A percentile compares a stretch with the other conserved stretches of the same genome.
Evolutionary conservation across 2,797 vertebrate species (phyloP).

Genomic region (Amphiprion clarkii): DNA sequence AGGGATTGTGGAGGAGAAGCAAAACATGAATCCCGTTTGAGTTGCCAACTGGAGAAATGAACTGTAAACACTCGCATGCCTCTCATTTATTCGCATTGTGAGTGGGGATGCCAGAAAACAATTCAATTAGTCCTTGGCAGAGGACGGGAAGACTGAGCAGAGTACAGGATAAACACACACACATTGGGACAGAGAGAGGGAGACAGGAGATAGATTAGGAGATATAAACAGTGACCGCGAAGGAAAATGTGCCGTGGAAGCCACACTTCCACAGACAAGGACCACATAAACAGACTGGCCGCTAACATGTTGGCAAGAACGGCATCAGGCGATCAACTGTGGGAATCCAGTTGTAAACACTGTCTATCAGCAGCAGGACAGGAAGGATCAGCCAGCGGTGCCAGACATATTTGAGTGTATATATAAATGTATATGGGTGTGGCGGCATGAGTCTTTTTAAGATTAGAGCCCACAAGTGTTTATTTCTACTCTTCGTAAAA

Average conservation of each 20-base stretch:
- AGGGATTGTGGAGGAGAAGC: slow-evolving; percentile 40
- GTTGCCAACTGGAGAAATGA: slow-evolving; percentile 65
- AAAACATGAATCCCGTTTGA: slow-evolving; percentile 54
- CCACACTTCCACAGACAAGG: slow-evolving; percentile 32
- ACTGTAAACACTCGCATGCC: slow-evolving; percentile 64
- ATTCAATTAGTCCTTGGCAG: slow-evolving; percentile 73
- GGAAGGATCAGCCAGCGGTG: slow-evolving; percentile 31
- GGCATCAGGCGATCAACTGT: slow-evolving; percentile 32
- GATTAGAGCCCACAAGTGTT: slow-evolving; percentile 48
- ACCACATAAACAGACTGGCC: slow-evolving; percentile 50
- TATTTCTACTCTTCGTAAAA: slow-evolving; percentile 45
- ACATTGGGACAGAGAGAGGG: neutral
- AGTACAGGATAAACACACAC: slow-evolving; percentile 49
- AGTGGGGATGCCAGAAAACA: slow-evolving; percentile 72
- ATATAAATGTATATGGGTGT: slow-evolving; percentile 18
- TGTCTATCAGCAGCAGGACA: slow-evolving; percentile 41
- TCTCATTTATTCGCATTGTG: slow-evolving; percentile 60
- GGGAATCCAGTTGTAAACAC: slow-evolving; percentile 61
- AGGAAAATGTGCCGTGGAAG: slow-evolving; percentile 47
- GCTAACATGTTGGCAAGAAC: slow-evolving; percentile 35
- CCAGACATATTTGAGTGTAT: slow-evolving; percentile 31
- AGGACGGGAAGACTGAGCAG: slow-evolving; percentile 41
- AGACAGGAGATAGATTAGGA: slow-evolving; percentile 32
- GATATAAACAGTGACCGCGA: slow-evolving; percentile 60
- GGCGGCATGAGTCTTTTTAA: slow-evolving; percentile 33